Conservation (phyloP, 2,113 vertebrate genomes). For the Trichechus manatus region DNA sequence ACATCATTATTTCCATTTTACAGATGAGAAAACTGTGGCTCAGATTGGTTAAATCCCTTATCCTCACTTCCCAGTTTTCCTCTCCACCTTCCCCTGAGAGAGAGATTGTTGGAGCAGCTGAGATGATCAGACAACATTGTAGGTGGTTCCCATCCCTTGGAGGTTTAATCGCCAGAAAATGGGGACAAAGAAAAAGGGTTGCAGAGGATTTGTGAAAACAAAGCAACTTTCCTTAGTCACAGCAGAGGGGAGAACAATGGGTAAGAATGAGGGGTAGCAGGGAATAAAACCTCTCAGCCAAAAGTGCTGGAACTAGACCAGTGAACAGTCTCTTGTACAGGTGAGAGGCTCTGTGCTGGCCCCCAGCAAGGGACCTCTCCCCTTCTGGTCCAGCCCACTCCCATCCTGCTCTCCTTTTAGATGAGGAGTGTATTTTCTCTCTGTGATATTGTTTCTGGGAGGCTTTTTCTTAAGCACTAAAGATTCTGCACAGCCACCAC, state of each 20-base stretch:
- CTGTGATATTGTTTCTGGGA: background rate
- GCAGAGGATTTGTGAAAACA: slow-evolving; percentile 13
- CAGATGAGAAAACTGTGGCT: background rate
- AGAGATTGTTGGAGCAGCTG: background rate
- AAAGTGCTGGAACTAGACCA: no score
- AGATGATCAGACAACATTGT: background rate
- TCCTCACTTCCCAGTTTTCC: background rate
- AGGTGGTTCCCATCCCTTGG: background rate
- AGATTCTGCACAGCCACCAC: background rate
- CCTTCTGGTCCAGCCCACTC: background rate
- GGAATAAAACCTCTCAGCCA: no score
- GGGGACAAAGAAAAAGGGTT: background rate
- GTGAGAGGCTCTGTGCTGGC: background rate
- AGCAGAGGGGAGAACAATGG: background rate
- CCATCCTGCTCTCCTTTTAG: background rate
- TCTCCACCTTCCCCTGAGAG: background rate
- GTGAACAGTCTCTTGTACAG: background rate
- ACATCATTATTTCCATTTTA: background rate
- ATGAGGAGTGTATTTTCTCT: background rate
- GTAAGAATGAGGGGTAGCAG: no score
- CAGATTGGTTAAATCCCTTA: background rate
- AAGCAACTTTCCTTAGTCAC: background rate
- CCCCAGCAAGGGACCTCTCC: fast-evolving
- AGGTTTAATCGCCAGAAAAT: background rate
- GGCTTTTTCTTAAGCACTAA: background rate